Percentiles rank a stretch among this genome's conserved stretches.
Evolutionary conservation across 2,888 invertebrate genomes (phyloP).

Genomic region (Argyresthia albistria): DNA sequence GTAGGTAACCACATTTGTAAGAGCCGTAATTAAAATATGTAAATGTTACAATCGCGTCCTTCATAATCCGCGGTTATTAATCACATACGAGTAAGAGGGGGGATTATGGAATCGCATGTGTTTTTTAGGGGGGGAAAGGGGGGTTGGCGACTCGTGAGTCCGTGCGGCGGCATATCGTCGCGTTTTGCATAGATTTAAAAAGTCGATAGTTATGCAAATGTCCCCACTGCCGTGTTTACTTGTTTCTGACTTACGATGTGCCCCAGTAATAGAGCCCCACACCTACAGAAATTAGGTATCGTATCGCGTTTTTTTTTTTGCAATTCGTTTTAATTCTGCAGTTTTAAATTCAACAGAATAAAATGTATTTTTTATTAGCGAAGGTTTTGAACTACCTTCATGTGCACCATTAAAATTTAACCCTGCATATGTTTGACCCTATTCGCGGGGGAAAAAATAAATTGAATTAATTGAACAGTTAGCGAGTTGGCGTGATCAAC

Average conservation of each 20-base stretch:
- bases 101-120: constrained; percentile 59
- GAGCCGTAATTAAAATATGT: constrained; percentile 6
- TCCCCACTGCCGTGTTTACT: constrained; percentile 60
- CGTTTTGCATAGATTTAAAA: constrained; percentile 72
- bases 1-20: constrained; percentile 15
- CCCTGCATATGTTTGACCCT: constrained; percentile 1
- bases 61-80: constrained; percentile 41
- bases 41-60: constrained; percentile 28
- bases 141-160: constrained; percentile 42
- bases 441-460: not conserved
- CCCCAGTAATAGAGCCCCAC: constrained; percentile 51
- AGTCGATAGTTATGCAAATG: constrained; percentile 69
- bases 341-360: not conserved
- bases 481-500: not conserved
- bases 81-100: constrained; percentile 37
- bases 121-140: constrained; percentile 29
- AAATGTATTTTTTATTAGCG: not conserved
- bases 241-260: constrained; percentile 65
- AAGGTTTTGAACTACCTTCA: too few relatives aligned
- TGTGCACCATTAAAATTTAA: not conserved
- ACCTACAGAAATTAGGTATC: constrained; percentile 45
- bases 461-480: not conserved
- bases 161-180: constrained; percentile 57
- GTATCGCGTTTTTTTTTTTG: not conserved
- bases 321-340: not conserved